phyloP scores from a whole-genome alignment of 2,113 vertebrate genomes.

The Sarotherodon lohbergeri region DNA sequence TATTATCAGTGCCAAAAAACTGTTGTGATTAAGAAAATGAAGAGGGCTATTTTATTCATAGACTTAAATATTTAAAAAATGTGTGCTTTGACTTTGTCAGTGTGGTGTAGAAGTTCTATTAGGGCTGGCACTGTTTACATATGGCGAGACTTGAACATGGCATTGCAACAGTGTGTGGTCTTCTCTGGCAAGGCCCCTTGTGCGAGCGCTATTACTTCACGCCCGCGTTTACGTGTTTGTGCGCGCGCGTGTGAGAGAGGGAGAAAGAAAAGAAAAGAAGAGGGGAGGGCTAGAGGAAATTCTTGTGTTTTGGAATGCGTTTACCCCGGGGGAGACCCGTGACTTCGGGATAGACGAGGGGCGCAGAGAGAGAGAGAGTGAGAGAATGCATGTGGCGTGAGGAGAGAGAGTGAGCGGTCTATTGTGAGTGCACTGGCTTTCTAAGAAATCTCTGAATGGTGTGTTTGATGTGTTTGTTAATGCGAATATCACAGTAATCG shows the following conservation, averaged over 20 bases:
- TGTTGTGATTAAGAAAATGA: not conserved
- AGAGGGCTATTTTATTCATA: not conserved
- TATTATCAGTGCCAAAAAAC: not conserved
- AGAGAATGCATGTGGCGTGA: not conserved
- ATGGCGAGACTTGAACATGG: constrained; percentile 26
- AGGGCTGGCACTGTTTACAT: not conserved
- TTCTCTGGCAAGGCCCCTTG: constrained; percentile 32
- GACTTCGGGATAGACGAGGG: constrained; percentile 53
- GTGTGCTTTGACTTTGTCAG: not conserved
- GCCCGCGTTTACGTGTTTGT: not conserved
- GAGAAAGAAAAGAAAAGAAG: not conserved
- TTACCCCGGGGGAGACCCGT: constrained; percentile 79
- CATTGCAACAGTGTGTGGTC: constrained; percentile 66
- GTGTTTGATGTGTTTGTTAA: not conserved
- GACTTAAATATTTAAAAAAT: not conserved
- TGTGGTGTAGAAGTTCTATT: not conserved
- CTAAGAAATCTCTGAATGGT: constrained; percentile 3
- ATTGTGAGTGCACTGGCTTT: not conserved
- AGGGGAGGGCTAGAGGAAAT: constrained; percentile 71
- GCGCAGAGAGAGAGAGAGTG: not conserved
- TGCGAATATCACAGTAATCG: not conserved
- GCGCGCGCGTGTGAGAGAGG: not conserved
- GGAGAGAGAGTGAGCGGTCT: not conserved
- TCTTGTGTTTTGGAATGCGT: constrained; percentile 80
- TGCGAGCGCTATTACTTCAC: not conserved